Evolutionary conservation across 1,140 invertebrate genomes (phyloP).

Genomic region (Gryon sp.): DNA sequence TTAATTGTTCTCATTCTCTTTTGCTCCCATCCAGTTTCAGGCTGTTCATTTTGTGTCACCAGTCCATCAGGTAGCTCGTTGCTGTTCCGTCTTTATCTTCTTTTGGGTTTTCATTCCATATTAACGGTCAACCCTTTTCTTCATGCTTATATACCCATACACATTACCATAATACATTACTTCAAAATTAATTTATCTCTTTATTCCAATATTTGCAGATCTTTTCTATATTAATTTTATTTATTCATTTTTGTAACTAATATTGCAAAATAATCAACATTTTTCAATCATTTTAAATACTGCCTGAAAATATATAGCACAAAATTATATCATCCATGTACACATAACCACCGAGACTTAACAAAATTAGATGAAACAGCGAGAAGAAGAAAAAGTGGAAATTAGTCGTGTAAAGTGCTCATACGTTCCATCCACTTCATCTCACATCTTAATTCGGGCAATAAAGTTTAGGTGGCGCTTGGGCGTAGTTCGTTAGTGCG

Average conservation of each 20-base stretch:
- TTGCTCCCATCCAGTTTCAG: conserved; percentile 16
- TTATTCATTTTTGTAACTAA: no score
- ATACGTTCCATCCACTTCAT: not conserved
- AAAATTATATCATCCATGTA: no score
- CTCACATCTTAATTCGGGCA: conserved; percentile 50
- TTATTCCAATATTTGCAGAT: no score
- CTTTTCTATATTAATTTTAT: no score
- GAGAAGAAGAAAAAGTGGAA: not conserved
- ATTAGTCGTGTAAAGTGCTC: not conserved
- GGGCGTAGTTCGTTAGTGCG: conserved; percentile 48
- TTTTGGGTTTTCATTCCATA: conserved; percentile 16
- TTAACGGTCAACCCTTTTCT: not conserved
- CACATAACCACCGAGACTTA: no score
- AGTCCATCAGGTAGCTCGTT: conserved; percentile 21
- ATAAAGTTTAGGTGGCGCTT: conserved; percentile 45
- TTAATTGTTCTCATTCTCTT: conserved; percentile 53
- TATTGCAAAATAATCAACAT: no score
- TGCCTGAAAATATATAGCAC: no score
- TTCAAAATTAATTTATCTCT: no score
- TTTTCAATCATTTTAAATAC: no score
- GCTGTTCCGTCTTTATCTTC: not conserved
- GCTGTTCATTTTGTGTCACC: conserved; percentile 45
- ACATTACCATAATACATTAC: no score
- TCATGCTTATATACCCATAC: no score
- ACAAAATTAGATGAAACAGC: no score